Percentiles rank a stretch among this genome's conserved stretches.
These are phyloP conservation scores for Corythaixoides concolor DNA, from an alignment of 2,113 vertebrate genomes.

Conservation along the genomic window DNA sequence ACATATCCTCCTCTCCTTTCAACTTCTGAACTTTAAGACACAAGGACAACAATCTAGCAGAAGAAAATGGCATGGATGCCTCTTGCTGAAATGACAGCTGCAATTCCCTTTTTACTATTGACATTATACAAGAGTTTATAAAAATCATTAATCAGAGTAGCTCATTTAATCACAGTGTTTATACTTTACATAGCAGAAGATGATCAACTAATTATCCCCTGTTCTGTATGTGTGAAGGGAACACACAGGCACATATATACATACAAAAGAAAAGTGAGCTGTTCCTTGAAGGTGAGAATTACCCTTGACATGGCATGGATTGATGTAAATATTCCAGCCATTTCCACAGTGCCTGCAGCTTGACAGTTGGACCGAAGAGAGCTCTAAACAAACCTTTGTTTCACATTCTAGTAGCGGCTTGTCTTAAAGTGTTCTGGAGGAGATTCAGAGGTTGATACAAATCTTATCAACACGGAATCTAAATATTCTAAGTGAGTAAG, in stretches of 20 bases:
- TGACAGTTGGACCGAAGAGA: not conserved
- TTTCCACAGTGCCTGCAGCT: not conserved
- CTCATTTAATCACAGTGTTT: not conserved
- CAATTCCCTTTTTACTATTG: not conserved
- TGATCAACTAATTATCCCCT: not conserved
- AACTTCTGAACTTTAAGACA: not conserved
- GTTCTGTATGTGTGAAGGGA: not conserved
- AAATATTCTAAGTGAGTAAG: not conserved
- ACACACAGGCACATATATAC: not conserved
- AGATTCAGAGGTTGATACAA: not conserved
- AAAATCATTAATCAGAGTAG: not conserved
- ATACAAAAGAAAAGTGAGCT: not conserved
- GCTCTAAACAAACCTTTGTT: slow-evolving; percentile 13
- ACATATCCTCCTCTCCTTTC: not conserved
- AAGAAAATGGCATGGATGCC: not conserved
- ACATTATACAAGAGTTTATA: not conserved
- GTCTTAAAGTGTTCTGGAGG: not conserved
- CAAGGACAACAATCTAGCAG: not conserved
- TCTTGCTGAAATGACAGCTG: not conserved
- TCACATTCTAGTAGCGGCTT: not conserved
- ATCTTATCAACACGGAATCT: not conserved
- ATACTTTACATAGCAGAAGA: not conserved
- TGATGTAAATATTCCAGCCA: not conserved
- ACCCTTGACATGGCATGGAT: not conserved
- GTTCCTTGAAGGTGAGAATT: not conserved